Conservation (phyloP, 2,797 vertebrate genomes). For the Ctenopoma multispine region DNA sequence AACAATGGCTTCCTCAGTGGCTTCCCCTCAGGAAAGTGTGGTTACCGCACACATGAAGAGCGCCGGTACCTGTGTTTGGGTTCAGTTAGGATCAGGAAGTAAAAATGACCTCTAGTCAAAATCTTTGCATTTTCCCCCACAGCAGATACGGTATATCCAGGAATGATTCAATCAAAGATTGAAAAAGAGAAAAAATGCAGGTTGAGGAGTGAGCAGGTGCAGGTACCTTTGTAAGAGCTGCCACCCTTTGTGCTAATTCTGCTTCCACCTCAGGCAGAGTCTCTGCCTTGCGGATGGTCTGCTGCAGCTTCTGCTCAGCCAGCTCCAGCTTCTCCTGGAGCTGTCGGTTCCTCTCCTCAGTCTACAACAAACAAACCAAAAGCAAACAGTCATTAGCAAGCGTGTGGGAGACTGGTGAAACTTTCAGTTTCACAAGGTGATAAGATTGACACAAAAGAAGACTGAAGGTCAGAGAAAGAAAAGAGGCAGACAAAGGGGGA, state of each 20-base stretch:
- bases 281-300: slow-evolving; percentile 95
- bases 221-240: slow-evolving; percentile 93
- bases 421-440: slow-evolving; percentile 11
- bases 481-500: slow-evolving; percentile 22
- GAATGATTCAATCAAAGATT: background rate
- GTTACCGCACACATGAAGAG: background rate
- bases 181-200: background rate
- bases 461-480: background rate
- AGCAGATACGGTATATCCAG: background rate
- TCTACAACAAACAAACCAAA: slow-evolving; percentile 76
- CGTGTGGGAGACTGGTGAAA: background rate
- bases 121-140: background rate
- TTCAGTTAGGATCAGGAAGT: background rate
- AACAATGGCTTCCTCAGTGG: slow-evolving; percentile 64
- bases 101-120: no score
- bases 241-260: slow-evolving; percentile 94
- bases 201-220: background rate
- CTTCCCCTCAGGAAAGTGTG: slow-evolving; percentile 18
- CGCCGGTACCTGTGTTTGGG: background rate
- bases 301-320: slow-evolving; percentile 97
- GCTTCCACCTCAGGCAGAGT: slow-evolving; percentile 97
- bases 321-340: slow-evolving; percentile 95
- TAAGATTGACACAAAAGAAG: background rate
- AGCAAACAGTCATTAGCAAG: slow-evolving; percentile 24
- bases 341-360: slow-evolving; percentile 93